Evolutionary conservation across 2,113 vertebrate genomes (phyloP).

Genomic region (Mus musculus): DNA sequence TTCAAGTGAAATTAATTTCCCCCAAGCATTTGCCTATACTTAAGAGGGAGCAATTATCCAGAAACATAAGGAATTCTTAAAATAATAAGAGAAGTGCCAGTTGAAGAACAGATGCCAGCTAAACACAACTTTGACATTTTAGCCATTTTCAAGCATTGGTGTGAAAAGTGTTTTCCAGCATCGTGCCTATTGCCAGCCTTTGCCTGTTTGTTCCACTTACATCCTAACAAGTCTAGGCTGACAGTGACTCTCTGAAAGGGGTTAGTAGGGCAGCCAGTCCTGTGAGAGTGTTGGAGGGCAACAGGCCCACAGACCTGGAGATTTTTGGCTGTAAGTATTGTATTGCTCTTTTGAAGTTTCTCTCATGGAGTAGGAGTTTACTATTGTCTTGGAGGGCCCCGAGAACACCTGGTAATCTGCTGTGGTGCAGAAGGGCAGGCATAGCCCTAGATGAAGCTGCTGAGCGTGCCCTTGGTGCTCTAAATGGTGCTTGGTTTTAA

Average conservation of each 20-base stretch:
- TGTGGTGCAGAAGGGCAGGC: too few species aligned
- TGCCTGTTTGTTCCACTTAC: conserved; percentile 26
- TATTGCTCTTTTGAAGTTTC: neutral
- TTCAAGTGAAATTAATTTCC: conserved; percentile 36
- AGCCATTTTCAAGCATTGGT: conserved; percentile 69
- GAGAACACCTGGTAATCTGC: neutral
- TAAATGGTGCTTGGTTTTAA: neutral
- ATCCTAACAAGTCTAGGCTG: neutral
- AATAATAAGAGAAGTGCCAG: conserved; percentile 68
- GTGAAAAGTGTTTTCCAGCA: conserved; percentile 67
- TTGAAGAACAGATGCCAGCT: conserved; percentile 77
- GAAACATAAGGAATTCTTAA: conserved; percentile 79
- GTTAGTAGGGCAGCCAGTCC: neutral
- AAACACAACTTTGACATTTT: conserved; percentile 73
- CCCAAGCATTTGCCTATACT: conserved; percentile 55
- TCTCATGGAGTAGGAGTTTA: neutral
- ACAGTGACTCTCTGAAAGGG: neutral
- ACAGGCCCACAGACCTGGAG: neutral
- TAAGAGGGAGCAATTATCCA: conserved; percentile 66
- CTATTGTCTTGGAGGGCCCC: rapidly evolving
- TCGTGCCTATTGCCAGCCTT: neutral
- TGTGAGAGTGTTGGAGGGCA: neutral
- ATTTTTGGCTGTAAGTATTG: neutral
- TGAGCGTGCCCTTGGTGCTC: neutral
- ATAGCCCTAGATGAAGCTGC: neutral